phyloP scores from a whole-genome alignment of 2,113 vertebrate genomes.

The Alaudala cheleensis region DNA sequence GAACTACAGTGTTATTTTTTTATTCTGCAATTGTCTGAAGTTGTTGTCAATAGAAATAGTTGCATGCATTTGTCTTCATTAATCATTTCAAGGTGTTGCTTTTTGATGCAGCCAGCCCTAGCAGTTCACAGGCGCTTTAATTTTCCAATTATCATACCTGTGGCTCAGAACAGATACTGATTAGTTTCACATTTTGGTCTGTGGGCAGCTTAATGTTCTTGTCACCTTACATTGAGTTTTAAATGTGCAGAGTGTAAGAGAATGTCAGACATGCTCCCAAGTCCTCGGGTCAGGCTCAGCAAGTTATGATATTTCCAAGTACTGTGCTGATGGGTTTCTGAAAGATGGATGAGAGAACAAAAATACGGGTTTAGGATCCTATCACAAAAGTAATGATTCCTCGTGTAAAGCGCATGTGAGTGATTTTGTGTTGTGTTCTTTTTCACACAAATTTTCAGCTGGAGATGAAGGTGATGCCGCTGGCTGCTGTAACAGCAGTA shows the following conservation, averaged over 20 bases:
- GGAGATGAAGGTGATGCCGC: not conserved
- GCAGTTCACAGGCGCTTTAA: constrained; percentile 55
- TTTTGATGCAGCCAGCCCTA: constrained; percentile 55
- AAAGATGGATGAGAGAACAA: constrained; percentile 48
- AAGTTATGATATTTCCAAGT: constrained; percentile 6
- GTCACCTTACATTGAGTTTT: constrained; percentile 72
- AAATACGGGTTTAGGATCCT: not conserved
- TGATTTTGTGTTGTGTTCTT: not conserved
- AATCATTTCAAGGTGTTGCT: constrained; percentile 67
- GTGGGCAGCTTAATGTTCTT: constrained; percentile 72
- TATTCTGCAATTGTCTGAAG: constrained; percentile 28
- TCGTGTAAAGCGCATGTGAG: not conserved
- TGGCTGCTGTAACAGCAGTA: not conserved
- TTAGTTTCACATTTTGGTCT: constrained; percentile 74
- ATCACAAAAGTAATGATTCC: not conserved
- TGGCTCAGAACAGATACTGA: constrained; percentile 74
- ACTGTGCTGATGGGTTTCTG: not conserved
- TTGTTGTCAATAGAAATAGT: constrained; percentile 54
- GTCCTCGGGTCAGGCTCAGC: constrained; percentile 11
- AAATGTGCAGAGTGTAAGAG: constrained; percentile 32
- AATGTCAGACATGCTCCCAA: constrained; percentile 35
- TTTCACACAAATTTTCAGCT: not conserved
- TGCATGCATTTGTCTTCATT: constrained; percentile 78
- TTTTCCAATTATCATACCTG: constrained; percentile 69
- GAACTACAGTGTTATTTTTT: constrained; percentile 9